Evolutionary conservation across 2,888 invertebrate genomes (phyloP), one percentile per base, ranked within the genome.

Genomic region (Harpagoxenus sublaevis): DNA sequence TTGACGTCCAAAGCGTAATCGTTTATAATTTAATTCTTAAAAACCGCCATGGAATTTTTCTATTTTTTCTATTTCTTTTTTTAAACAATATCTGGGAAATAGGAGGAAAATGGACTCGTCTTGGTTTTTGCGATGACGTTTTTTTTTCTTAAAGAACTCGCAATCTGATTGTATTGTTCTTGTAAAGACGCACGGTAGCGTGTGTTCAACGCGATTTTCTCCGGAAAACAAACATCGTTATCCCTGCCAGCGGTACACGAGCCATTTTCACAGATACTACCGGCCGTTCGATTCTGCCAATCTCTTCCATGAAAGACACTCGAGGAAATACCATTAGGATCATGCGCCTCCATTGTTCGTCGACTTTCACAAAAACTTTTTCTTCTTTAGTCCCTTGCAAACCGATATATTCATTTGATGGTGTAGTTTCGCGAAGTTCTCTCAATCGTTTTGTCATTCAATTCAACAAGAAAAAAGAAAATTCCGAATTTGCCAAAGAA

Each of bases 321-420:
- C 42, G 66, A 77, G 77, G 28, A 77, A 77, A 77, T 77, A 66
- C 77, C 66, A 77, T 77, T 77, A 77, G 66, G 77, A 77, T 77
- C 77, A 66, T 28, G 77, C 53, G 28, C 63, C 28, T 77, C 53
- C 66, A 42, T 66, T 77, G 66, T 66, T 42, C 55, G 42, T 2
- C 39, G 77, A 63, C 28, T 55, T n/a, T 66, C 28, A 28, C 55
- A n/a, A 42, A n/a, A 55, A 42, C 42, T 65, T 66, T 35, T 35
- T 55, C 23, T 45, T 12, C 4, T 35, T n/a, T n/a, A 3, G 5
- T 2, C 9, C 12, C 18, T 65, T 15, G 39, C 53, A 48, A 53
- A 42, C 18, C 9, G 57, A 53, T 53, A 3, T 55, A 28, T 55
- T 39, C 42, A 39, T 23, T 23, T 53, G 35, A 35, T 6, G 6